These are phyloP conservation scores for Rostratula benghalensis DNA, from an alignment of 2,113 vertebrate genomes.

Conservation along the genomic window DNA sequence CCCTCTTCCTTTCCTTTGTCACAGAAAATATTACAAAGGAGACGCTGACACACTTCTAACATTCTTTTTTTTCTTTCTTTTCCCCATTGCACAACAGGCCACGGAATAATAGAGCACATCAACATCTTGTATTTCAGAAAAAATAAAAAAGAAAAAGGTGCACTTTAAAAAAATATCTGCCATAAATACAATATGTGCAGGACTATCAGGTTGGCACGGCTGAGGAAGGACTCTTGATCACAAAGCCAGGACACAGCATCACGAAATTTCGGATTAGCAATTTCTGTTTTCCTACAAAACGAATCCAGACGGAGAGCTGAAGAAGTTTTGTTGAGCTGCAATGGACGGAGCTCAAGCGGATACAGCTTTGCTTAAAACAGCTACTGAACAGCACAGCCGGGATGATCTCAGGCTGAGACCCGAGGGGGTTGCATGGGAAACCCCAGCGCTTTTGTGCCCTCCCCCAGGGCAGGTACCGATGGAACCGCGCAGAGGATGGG, in stretches of 20 bases:
- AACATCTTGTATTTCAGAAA: neutral
- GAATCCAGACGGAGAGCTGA: neutral
- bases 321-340: neutral
- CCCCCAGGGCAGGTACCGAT: neutral
- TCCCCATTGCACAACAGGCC: conserved; percentile 9
- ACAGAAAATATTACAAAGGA: conserved; percentile 8
- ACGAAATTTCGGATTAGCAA: neutral
- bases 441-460: neutral
- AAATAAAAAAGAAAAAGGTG: neutral
- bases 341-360: neutral
- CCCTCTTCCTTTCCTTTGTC: conserved; percentile 21
- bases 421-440: neutral
- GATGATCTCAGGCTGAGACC: neutral
- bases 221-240: conserved; percentile 4
- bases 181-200: conserved; percentile 22
- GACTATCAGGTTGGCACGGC: neutral
- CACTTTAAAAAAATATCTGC: conserved; percentile 22
- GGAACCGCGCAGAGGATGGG: neutral
- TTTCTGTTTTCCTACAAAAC: neutral
- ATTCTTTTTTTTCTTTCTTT: neutral
- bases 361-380: neutral
- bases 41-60: neutral
- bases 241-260: conserved; percentile 23
- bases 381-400: neutral
- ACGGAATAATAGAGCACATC: conserved; percentile 57